These are phyloP conservation scores for Sipha flava DNA, from an alignment of 1,140 invertebrate species.

Conservation along the genomic window DNA sequence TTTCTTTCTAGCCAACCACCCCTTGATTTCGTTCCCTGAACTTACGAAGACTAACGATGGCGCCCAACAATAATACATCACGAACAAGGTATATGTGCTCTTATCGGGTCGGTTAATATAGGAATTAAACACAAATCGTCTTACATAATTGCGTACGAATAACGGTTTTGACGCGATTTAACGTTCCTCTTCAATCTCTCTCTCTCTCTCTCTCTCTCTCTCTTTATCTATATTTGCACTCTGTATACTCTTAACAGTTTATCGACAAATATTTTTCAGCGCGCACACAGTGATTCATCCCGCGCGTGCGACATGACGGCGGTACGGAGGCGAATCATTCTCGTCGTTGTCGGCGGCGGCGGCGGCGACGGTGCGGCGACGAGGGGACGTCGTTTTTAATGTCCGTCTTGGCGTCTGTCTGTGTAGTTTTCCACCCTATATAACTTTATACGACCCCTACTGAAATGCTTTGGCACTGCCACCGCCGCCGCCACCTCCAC, in stretches of 20 bases:
- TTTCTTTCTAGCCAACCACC: no score
- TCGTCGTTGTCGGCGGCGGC: no score
- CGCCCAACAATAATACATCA: no score
- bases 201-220: no score
- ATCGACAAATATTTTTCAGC: neutral
- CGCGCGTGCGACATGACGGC: neutral
- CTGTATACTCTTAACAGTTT: neutral
- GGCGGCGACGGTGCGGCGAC: neutral
- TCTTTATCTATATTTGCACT: neutral
- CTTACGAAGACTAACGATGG: no score
- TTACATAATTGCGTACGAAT: no score
- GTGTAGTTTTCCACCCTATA: conserved; percentile 24
- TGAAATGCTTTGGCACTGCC: neutral
- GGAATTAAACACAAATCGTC: no score
- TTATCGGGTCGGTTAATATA: no score
- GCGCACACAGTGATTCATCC: neutral
- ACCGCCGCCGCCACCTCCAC: neutral
- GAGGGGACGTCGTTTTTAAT: conserved; percentile 14
- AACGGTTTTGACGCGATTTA: no score
- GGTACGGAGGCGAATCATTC: neutral
- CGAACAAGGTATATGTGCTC: no score
- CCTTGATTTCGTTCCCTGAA: no score
- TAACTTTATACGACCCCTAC: conserved; percentile 14
- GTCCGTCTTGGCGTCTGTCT: conserved; percentile 31
- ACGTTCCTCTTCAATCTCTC: no score